Conservation (phyloP, 2,113 vertebrate genomes). For the Agelaius phoeniceus region DNA sequence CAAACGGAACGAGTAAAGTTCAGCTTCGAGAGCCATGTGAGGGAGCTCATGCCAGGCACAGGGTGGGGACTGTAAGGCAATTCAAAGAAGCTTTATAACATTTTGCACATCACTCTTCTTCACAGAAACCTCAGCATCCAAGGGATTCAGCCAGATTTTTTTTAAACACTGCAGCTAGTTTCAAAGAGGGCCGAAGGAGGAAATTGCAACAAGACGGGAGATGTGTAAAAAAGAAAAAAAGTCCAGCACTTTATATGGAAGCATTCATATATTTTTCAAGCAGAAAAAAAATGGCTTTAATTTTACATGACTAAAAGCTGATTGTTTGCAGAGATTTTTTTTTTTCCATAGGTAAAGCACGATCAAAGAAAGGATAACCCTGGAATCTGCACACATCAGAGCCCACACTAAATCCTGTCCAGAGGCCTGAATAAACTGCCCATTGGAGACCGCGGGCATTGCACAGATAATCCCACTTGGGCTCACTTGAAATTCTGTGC, state of each 20-base stretch:
- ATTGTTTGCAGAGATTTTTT: conserved; percentile 1
- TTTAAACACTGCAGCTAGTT: neutral
- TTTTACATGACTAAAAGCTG: neutral
- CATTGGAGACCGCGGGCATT: conserved; percentile 46
- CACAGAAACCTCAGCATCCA: neutral
- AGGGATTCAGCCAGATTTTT: neutral
- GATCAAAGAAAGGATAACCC: conserved; percentile 57
- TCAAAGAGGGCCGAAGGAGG: neutral
- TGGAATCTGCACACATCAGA: conserved; percentile 65
- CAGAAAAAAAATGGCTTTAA: conserved; percentile 5
- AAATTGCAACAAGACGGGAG: neutral
- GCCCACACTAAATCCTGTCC: conserved; percentile 47
- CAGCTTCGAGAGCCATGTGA: neutral
- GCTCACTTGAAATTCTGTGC: conserved; percentile 66
- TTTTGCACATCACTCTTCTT: neutral
- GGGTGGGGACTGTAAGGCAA: neutral
- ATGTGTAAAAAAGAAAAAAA: neutral
- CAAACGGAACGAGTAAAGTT: neutral
- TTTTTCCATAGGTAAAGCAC: conserved; percentile 25
- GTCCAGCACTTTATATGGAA: neutral
- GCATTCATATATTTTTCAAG: neutral
- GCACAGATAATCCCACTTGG: conserved; percentile 56
- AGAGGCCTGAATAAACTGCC: conserved; percentile 62
- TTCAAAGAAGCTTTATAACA: neutral
- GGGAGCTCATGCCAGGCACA: neutral